Evolutionary conservation across 2,888 invertebrate species (phyloP).

Genomic region (Caenorhabditis sulstoni): DNA sequence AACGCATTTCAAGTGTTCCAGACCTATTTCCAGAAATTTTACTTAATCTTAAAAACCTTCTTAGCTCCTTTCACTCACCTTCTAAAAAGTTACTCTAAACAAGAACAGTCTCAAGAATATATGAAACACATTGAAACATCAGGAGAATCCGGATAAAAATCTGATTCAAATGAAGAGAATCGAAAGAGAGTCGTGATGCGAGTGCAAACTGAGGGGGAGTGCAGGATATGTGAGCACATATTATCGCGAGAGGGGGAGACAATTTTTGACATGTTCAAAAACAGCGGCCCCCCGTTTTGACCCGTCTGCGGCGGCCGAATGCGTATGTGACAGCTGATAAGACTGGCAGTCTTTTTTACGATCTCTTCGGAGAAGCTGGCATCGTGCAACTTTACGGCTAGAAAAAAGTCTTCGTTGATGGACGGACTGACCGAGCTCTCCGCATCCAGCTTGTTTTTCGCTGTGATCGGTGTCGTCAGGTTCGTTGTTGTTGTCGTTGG

Average conservation of each 20-base stretch:
- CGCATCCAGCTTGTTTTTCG: not conserved
- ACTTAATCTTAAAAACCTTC: too few species aligned
- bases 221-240: not conserved
- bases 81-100: too few species aligned
- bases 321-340: conserved; percentile 20
- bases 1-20: too few species aligned
- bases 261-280: conserved; percentile 56
- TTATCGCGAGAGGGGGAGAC: conserved; percentile 3
- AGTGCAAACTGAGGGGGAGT: conserved; percentile 41
- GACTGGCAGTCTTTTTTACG: conserved; percentile 6
- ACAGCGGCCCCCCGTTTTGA: conserved; percentile 16
- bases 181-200: conserved; percentile 31
- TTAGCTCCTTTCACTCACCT: too few species aligned
- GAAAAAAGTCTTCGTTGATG: not conserved
- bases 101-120: not conserved
- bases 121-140: not conserved
- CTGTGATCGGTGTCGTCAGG: not conserved
- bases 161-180: not conserved
- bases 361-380: not conserved
- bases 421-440: conserved; percentile 3
- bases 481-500: conserved; percentile 4
- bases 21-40: too few species aligned
- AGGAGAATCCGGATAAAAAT: not conserved
- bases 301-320: conserved; percentile 4
- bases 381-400: too few species aligned